Percentiles rank a stretch among this genome's conserved stretches.
Conservation (phyloP, 2,113 vertebrate genomes). For the Onychorhynchus coronatus region DNA sequence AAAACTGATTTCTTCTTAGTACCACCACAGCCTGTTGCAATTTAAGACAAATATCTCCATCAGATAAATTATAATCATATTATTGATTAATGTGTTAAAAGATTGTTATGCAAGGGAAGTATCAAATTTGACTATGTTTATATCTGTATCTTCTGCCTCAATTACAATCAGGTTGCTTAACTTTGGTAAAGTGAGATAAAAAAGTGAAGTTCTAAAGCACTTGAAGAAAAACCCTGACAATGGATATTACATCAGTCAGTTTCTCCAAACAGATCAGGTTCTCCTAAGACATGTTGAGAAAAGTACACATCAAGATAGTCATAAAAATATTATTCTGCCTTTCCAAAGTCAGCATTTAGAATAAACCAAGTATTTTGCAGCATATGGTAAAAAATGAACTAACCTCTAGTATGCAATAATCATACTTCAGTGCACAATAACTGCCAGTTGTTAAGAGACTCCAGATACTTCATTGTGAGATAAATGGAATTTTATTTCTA, state of each 20-base stretch:
- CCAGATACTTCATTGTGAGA: slow-evolving; percentile 32
- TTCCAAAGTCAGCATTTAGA: neutral
- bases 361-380: neutral
- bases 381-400: neutral
- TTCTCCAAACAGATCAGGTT: neutral
- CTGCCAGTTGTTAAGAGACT: slow-evolving; percentile 44
- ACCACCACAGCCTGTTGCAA: neutral
- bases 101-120: neutral
- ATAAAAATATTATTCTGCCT: neutral
- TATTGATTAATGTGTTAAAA: neutral
- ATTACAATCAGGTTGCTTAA: neutral
- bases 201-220: neutral
- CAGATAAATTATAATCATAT: neutral
- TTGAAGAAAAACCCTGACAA: neutral
- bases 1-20: neutral
- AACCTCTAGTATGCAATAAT: neutral
- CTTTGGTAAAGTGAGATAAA: neutral
- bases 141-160: neutral
- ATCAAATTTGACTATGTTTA: neutral
- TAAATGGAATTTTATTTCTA: slow-evolving; percentile 60
- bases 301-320: neutral
- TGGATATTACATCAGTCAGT: neutral
- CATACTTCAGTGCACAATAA: neutral
- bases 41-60: neutral
- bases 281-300: neutral